Evolutionary conservation across 2,113 vertebrate genomes (phyloP), one percentile per base, ranked within the genome.

Genomic region (Hiodon tergisus): DNA sequence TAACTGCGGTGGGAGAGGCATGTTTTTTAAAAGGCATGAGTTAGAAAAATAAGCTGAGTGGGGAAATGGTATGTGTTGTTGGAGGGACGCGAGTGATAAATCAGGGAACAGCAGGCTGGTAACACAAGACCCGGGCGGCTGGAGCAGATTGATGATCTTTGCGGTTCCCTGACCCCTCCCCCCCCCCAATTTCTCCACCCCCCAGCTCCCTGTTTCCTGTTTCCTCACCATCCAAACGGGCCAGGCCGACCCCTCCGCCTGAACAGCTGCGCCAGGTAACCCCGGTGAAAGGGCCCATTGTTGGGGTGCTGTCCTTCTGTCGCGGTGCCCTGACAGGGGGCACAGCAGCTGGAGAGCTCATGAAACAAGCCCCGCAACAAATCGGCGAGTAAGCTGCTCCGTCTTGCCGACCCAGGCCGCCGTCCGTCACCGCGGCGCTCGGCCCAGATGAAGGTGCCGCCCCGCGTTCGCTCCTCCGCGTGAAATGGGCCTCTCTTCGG

Each of bases 91-190:
- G 83, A 81, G 77, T 84, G 81, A 81, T 86, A 90, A 90, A 91
- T 90, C 89, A 86, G 84, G 85, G 89, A 91, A 90, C 88, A 91
- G 86, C 87, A 86, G 84, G 86, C 81, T 70, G 86, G 89, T 89
- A 87, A 91, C 84, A 84, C 61, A 77, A 81, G 85, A 79, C 77
- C 76, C 77, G 6, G 77, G 80, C 85, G 75, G 78, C 85, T 78
- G 71, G 82, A 77, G 53, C 80, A 82, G 83, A 89, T 85, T 87
- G 88, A 88, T 85, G 86, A 83, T 83, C 79, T 80, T 71, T 7
- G 73, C 78, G 80, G 85, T 84, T 87, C 78, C 73, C 81, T 77
- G 79, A 78, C 81, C 79, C 77, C 71, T 76, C 78, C 77, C 55
- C 58, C 81, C 77, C 76, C 75, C 71, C 79, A 77, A 78, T 83